Evolutionary conservation across 2,797 vertebrate species (phyloP).

Genomic region (Erpetoichthys calabaricus): DNA sequence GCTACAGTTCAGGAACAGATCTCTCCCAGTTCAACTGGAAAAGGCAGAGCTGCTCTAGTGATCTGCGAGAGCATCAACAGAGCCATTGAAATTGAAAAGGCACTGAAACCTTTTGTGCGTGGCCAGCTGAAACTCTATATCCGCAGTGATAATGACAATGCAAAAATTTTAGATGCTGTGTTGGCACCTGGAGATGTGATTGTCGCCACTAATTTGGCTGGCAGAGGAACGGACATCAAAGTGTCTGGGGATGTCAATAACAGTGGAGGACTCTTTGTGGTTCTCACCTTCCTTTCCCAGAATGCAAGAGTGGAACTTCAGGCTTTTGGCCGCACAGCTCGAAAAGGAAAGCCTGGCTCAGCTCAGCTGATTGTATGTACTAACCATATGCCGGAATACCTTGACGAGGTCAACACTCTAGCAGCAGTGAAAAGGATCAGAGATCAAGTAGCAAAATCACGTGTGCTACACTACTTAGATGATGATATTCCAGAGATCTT

Average conservation of each 20-base stretch:
- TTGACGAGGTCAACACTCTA: conserved; percentile 5
- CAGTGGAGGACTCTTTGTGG: conserved; percentile 31
- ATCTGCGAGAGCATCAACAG: conserved; percentile 42
- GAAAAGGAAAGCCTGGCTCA: conserved; percentile 39
- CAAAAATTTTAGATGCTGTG: background rate
- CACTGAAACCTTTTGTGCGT: background rate
- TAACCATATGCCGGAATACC: conserved; percentile 11
- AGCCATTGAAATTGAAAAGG: conserved; percentile 15
- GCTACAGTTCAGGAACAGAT: conserved; percentile 18
- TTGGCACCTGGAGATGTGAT: conserved; percentile 28
- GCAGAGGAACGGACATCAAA: conserved; percentile 32
- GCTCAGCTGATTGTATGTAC: conserved; percentile 22
- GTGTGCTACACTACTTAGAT: conserved; percentile 9
- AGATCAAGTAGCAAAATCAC: background rate
- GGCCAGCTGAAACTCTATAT: conserved; percentile 24
- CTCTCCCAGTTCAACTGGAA: conserved; percentile 7
- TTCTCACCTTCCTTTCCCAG: conserved; percentile 38
- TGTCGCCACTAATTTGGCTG: conserved; percentile 43
- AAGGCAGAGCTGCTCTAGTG: conserved; percentile 32
- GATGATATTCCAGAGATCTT: conserved; percentile 18
- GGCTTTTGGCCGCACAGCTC: conserved; percentile 32
- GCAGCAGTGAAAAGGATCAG: conserved; percentile 10
- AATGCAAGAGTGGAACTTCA: conserved; percentile 31
- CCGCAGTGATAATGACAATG: conserved; percentile 36
- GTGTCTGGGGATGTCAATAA: conserved; percentile 28